Evolutionary conservation across 1,140 invertebrate genomes (phyloP), one percentile per base, ranked within the genome.

Genomic region (Triops longicaudatus): DNA sequence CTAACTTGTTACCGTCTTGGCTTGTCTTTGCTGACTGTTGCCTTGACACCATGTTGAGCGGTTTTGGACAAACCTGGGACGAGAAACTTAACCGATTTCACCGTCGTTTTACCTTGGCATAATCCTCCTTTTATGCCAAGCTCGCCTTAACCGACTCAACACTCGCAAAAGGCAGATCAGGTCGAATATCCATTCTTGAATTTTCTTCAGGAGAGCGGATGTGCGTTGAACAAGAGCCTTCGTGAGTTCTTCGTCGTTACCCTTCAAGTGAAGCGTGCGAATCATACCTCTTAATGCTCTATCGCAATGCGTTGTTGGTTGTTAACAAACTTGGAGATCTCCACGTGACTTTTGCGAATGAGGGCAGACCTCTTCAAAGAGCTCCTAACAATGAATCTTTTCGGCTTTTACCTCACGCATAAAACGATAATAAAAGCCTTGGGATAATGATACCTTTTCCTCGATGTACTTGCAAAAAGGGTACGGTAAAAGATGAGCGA

Each of bases 51-150:
- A 63, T 63, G 50, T 63, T 63, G 50, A 63, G 22, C 50, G 50
- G 50, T 63, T 63, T 63, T 17, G 50, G 50, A 63, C 31, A 37
- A n/a, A 63, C 50, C 50, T 63, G 50, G 50, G 50, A 63, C 50
- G 50, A n/a, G 7, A 22, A 63, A 63, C 50, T 14, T 63, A 63
- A 63, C 50, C 50, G 50, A 63, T 63, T 63, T 63, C 50, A 63
- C 50, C 50, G 50, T 63, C 50, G 50, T 63, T 63, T 63, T 63
- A 63, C 50, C 50, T 63, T 63, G 50, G 50, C 50, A 63, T 63
- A 63, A 63, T 63, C 50, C 14, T 17, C 50, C 50, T 63, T 63
- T 63, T 63, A 63, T 63, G 50, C 50, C 17, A 63, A 63, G 17
- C 50, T 1, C 17, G 50, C 50, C 50, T 17, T n/a, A 63, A 63